phyloP scores from a whole-genome alignment of 2,113 vertebrate species.

The Pedetes capensis region DNA sequence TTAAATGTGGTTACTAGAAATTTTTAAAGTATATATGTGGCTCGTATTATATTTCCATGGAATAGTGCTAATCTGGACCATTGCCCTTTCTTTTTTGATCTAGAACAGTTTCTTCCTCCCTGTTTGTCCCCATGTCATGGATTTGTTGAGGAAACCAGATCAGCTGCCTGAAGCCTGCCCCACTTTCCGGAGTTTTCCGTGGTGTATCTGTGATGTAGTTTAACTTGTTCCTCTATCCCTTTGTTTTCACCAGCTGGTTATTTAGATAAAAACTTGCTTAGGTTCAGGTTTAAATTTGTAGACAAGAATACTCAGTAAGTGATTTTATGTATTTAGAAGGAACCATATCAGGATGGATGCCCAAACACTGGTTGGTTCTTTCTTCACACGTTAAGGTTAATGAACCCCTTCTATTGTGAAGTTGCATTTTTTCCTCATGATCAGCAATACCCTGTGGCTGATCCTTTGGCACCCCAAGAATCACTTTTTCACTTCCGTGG shows the following conservation, averaged over 20 bases:
- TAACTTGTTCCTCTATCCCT: background rate
- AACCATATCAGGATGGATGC: fast-evolving
- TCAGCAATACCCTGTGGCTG: background rate
- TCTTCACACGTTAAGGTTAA: background rate
- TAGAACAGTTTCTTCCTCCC: background rate
- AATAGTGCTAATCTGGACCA: background rate
- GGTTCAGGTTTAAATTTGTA: background rate
- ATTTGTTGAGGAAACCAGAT: background rate
- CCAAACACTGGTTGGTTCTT: background rate
- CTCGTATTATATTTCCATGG: background rate
- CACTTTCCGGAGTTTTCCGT: background rate
- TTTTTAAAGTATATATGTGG: background rate
- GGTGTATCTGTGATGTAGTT: background rate
- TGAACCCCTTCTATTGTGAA: background rate
- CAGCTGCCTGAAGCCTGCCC: background rate
- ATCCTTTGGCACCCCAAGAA: background rate
- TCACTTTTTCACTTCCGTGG: background rate
- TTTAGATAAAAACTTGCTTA: background rate
- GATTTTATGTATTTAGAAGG: background rate
- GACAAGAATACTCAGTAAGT: background rate
- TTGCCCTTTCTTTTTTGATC: background rate
- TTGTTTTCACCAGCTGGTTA: background rate
- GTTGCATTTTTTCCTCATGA: background rate
- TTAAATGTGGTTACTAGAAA: background rate
- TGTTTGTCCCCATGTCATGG: background rate